Conservation (phyloP, 2,113 vertebrate species). For the Pomatorhinus ruficollis region DNA sequence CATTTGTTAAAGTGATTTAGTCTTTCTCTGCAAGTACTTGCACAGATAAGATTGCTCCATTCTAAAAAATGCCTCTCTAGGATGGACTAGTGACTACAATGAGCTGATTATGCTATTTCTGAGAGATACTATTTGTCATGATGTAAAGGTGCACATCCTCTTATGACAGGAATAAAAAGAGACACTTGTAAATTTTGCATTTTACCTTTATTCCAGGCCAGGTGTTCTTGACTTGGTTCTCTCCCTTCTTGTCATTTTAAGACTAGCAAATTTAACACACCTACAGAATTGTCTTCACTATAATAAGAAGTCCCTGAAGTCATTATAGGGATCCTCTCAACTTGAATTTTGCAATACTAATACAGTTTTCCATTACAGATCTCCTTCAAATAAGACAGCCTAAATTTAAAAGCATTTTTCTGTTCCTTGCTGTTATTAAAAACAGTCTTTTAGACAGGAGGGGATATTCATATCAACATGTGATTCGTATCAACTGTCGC, state of each 20-base stretch:
- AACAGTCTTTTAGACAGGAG: not conserved
- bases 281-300: not conserved
- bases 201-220: not conserved
- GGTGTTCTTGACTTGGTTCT: not conserved
- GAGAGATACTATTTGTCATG: not conserved
- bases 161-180: not conserved
- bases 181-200: not conserved
- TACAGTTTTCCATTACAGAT: not conserved
- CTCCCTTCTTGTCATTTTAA: not conserved
- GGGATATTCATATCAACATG: not conserved
- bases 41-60: not conserved
- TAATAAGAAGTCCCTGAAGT: not conserved
- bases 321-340: not conserved
- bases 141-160: not conserved
- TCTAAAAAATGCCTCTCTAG: not conserved
- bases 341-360: not conserved
- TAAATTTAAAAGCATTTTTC: not conserved
- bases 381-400: not conserved
- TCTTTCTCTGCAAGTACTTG: not conserved
- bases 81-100: not conserved
- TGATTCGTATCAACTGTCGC: not conserved
- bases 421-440: not conserved
- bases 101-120: not conserved
- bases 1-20: not conserved
- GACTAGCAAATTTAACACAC: not conserved